phyloP scores from a whole-genome alignment of 2,113 vertebrate genomes.

The Anser cygnoides region DNA sequence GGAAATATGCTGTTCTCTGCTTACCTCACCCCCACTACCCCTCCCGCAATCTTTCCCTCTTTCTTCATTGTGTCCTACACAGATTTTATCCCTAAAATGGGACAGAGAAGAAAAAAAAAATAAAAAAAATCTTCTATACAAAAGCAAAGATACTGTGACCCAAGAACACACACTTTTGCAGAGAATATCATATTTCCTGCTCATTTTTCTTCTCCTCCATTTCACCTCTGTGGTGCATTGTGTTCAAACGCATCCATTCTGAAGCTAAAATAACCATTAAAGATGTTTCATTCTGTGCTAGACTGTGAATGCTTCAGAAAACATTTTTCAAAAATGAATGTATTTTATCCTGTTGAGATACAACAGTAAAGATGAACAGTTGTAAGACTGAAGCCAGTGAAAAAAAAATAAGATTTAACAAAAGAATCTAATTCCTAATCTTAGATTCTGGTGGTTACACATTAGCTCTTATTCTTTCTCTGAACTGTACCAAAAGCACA shows the following conservation, averaged over 20 bases:
- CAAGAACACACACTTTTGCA: neutral
- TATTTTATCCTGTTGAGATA: conserved; percentile 10
- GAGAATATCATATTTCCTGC: conserved; percentile 6
- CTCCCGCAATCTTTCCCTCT: neutral
- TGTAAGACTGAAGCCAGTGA: neutral
- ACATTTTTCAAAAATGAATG: conserved; percentile 11
- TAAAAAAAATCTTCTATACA: neutral
- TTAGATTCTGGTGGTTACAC: neutral
- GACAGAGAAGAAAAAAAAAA: neutral
- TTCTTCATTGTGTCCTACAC: neutral
- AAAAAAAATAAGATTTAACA: neutral
- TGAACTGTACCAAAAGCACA: neutral
- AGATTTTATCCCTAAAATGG: conserved; percentile 8
- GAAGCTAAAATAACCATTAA: conserved; percentile 55
- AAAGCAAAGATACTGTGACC: conserved; percentile 6
- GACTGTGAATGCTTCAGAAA: conserved; percentile 29
- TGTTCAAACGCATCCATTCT: conserved; percentile 23
- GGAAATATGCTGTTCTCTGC: neutral
- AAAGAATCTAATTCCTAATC: neutral
- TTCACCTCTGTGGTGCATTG: conserved; percentile 46
- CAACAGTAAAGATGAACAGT: neutral
- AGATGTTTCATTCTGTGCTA: neutral
- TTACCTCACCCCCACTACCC: neutral
- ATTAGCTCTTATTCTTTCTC: neutral
- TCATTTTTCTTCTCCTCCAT: conserved; percentile 39